Percentiles rank a stretch among this genome's conserved stretches.
phyloP scores from a whole-genome alignment of 2,797 vertebrate species.

The Gallinago nigripennis region DNA sequence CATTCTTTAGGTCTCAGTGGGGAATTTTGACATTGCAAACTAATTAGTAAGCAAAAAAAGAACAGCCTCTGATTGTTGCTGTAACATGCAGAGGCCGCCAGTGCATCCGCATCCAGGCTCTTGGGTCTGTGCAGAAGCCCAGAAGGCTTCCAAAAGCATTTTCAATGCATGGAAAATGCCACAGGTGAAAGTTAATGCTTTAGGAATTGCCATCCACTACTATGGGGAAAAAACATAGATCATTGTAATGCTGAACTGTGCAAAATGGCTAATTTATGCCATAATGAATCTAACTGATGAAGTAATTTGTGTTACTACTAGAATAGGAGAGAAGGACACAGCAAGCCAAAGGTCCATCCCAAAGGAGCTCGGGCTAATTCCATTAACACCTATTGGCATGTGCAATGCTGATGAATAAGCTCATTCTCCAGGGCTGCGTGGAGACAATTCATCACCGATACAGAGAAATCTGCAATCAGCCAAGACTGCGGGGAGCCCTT shows the following conservation, averaged over 20 bases:
- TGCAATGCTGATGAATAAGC: background rate
- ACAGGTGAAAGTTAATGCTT: background rate
- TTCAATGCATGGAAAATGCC: background rate
- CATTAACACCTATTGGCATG: background rate
- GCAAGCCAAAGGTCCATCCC: background rate
- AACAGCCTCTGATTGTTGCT: background rate
- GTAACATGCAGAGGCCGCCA: background rate
- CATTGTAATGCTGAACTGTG: background rate
- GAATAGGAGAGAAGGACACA: background rate
- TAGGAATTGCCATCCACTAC: background rate
- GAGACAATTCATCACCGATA: background rate
- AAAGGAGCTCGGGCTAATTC: background rate
- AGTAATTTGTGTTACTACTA: background rate
- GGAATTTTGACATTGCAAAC: background rate
- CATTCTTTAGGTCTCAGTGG: background rate
- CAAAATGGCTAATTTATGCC: background rate
- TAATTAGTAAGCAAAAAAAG: background rate
- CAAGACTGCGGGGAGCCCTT: background rate
- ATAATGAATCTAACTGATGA: background rate
- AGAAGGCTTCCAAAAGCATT: background rate
- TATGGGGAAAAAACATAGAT: background rate
- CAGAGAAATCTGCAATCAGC: background rate
- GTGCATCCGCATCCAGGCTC: fast-evolving
- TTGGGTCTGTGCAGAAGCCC: background rate
- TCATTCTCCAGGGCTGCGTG: background rate